Conservation (phyloP, 2,888 invertebrate species). For the Physocephala rufipes region DNA sequence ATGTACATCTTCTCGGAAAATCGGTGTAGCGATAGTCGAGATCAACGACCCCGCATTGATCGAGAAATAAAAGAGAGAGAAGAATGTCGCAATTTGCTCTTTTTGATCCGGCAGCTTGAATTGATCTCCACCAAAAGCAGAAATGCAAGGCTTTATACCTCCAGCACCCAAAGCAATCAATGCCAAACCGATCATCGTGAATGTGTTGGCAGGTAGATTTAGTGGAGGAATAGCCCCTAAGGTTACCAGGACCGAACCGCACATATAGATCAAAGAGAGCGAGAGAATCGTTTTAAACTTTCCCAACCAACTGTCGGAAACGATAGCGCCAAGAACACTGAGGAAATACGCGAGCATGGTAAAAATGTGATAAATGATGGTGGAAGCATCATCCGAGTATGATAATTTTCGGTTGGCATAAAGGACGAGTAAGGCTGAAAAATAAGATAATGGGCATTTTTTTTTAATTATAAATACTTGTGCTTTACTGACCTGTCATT, state of each 20-base stretch:
- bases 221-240: constrained; percentile 69
- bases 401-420: constrained; percentile 75
- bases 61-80: constrained; percentile 80
- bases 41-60: constrained; percentile 75
- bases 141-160: constrained; percentile 85
- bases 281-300: constrained; percentile 82
- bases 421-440: constrained; percentile 77
- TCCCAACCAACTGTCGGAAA: constrained; percentile 82
- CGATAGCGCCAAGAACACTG: constrained; percentile 79
- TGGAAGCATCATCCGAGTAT: constrained; percentile 73
- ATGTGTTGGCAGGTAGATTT: constrained; percentile 66
- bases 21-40: constrained; percentile 78
- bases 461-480: not conserved
- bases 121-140: constrained; percentile 85
- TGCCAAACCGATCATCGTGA: constrained; percentile 74
- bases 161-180: constrained; percentile 81
- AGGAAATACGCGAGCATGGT: constrained; percentile 79
- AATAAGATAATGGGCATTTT: not conserved
- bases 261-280: constrained; percentile 76
- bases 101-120: constrained; percentile 74
- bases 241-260: constrained; percentile 74
- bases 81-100: constrained; percentile 74
- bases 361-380: constrained; percentile 79
- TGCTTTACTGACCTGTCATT: constrained; percentile 79
- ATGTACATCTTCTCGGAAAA: constrained; percentile 73